A percentile compares a stretch with the other conserved stretches of the same genome.
Evolutionary conservation across 2,797 vertebrate species (phyloP).

Genomic region (Paramormyrops hopkinsi): DNA sequence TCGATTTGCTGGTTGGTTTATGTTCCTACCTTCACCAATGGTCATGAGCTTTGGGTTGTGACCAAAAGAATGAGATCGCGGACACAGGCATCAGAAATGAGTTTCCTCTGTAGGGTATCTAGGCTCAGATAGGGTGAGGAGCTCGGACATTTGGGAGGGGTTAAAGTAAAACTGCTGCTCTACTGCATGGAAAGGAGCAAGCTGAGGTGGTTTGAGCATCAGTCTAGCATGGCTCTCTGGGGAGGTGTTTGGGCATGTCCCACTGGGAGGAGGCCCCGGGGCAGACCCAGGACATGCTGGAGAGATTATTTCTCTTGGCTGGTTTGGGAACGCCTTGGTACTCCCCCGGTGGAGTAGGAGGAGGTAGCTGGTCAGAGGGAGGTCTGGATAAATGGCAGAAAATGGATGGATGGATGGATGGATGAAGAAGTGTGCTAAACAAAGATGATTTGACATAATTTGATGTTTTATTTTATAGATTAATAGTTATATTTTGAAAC

Average conservation of each 20-base stretch:
- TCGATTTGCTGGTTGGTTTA: neutral
- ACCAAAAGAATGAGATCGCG: no score
- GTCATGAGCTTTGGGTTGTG: neutral
- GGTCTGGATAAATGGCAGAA: neutral
- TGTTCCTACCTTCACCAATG: neutral
- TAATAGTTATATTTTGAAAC: neutral
- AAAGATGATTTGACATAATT: neutral
- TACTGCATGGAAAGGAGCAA: fast-evolving
- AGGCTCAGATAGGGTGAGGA: no score
- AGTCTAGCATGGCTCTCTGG: neutral
- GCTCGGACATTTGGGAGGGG: no score
- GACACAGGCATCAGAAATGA: no score
- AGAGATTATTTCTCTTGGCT: no score
- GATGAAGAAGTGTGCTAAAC: neutral
- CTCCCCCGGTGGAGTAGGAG: neutral
- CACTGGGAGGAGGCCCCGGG: neutral
- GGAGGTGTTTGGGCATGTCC: neutral
- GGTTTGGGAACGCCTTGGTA: no score
- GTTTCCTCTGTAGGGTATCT: no score
- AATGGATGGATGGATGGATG: neutral
- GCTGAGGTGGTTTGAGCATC: neutral
- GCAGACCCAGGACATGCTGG: neutral
- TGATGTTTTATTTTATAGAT: neutral
- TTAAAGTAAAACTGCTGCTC: neutral
- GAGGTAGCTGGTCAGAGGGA: neutral